A percentile compares a stretch with the other conserved stretches of the same genome.
Evolutionary conservation across 1,140 invertebrate species (phyloP).

Genomic region (Triops cancriformis): DNA sequence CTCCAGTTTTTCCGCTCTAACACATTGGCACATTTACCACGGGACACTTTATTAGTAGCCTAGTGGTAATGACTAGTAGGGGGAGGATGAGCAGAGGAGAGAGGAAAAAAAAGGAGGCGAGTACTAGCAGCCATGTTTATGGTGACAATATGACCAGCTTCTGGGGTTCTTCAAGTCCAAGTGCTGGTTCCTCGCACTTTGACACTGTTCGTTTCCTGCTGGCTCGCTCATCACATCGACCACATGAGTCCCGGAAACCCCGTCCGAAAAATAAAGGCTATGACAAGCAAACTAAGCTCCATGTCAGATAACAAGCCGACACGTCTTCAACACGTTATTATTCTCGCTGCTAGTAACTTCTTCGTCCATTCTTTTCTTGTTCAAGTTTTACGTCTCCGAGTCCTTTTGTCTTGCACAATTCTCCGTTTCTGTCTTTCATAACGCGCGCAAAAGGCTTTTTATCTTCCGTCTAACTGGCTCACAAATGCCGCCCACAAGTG

Average conservation of each 20-base stretch:
- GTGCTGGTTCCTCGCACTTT: background rate
- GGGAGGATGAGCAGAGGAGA: background rate
- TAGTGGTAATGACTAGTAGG: background rate
- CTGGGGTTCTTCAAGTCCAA: background rate
- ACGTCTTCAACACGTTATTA: constrained; percentile 10
- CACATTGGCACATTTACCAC: background rate
- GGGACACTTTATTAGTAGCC: background rate
- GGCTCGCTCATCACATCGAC: background rate
- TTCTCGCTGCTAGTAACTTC: background rate
- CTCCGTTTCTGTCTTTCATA: background rate
- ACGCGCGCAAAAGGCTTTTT: background rate
- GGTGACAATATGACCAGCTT: constrained; percentile 1
- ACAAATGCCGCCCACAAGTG: background rate
- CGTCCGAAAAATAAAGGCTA: background rate
- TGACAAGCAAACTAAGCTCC: background rate
- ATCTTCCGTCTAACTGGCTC: background rate
- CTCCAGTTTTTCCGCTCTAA: background rate
- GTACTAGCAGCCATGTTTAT: background rate
- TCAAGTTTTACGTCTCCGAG: background rate
- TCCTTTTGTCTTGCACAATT: background rate
- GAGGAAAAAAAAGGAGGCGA: background rate
- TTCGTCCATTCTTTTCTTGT: background rate
- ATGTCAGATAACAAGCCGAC: constrained; percentile 4
- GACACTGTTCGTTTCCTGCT: background rate
- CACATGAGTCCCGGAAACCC: background rate